phyloP scores from a whole-genome alignment of 2,113 vertebrate genomes.

The Callochromis pleurospilus region DNA sequence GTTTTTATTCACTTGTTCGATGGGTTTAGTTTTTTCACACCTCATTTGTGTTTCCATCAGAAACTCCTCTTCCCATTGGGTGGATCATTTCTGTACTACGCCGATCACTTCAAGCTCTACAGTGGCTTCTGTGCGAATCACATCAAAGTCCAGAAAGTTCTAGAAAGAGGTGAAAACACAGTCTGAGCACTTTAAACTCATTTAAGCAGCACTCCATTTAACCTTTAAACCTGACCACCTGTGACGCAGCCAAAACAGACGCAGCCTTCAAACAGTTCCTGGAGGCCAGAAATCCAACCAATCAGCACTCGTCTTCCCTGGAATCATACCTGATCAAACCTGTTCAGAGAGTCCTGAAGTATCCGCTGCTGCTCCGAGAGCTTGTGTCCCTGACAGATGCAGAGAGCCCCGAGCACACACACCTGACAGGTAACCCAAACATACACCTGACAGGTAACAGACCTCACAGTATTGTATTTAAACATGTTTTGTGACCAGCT shows the following conservation, averaged over 20 bases:
- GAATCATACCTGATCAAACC: conserved; percentile 98
- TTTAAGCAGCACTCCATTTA: neutral
- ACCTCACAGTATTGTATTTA: neutral
- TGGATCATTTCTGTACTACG: conserved; percentile 93
- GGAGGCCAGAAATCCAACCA: conserved; percentile 86
- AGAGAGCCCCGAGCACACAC: conserved; percentile 85
- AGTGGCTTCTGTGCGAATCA: conserved; percentile 96
- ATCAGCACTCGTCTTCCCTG: conserved; percentile 91
- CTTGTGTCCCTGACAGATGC: conserved; percentile 85
- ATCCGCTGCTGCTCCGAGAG: conserved; percentile 87
- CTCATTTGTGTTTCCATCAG: conserved; percentile 46
- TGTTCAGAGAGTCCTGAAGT: conserved; percentile 93
- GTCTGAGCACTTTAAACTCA: neutral
- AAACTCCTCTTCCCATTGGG: conserved; percentile 90
- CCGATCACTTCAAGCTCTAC: conserved; percentile 96
- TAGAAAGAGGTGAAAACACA: conserved; percentile 81
- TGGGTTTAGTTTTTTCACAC: neutral
- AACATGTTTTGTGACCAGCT: neutral
- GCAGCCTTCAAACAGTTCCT: conserved; percentile 87
- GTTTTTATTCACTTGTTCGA: neutral
- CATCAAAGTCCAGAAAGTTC: conserved; percentile 94
- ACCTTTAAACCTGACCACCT: neutral
- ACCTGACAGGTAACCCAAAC: conserved; percentile 68
- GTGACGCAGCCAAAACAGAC: conserved; percentile 82
- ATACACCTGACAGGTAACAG: neutral